Percentiles rank a stretch among this genome's conserved stretches.
These are phyloP conservation scores for Sycophila texana DNA, from an alignment of 2,888 invertebrate species.

Conservation along the genomic window DNA sequence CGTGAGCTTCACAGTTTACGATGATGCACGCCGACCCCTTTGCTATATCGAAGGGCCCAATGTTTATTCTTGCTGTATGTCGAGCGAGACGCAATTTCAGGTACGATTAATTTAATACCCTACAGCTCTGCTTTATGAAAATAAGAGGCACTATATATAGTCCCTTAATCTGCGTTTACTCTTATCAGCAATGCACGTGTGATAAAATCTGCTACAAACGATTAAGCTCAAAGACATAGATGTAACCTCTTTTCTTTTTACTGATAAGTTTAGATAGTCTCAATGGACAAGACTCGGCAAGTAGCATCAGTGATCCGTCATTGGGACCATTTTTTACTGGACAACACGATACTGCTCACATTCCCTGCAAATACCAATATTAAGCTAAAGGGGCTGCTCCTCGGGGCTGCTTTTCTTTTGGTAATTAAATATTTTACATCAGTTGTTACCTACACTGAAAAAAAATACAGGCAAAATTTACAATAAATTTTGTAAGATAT, in stretches of 20 bases:
- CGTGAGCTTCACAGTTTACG: slow-evolving; percentile 83
- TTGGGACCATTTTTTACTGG: slow-evolving; percentile 83
- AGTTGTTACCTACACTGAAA: too few species aligned
- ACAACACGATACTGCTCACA: slow-evolving; percentile 85
- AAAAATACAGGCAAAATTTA: too few species aligned
- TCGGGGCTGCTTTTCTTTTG: slow-evolving; percentile 90
- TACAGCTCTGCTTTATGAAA: too few species aligned
- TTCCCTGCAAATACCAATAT: slow-evolving; percentile 85
- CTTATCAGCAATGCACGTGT: too few species aligned
- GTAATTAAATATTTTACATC: slow-evolving; percentile 77
- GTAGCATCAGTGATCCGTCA: slow-evolving; percentile 84
- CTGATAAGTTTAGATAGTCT: slow-evolving; percentile 61
- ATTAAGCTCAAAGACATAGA: too few species aligned
- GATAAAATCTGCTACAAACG: too few species aligned
- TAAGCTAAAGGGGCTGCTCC: slow-evolving; percentile 86
- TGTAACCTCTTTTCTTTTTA: slow-evolving; percentile 8
- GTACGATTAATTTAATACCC: too few species aligned
- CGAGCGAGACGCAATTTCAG: slow-evolving; percentile 81
- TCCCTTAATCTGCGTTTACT: too few species aligned
- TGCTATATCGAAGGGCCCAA: slow-evolving; percentile 86
- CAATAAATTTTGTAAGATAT: too few species aligned
- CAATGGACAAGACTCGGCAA: slow-evolving; percentile 79
- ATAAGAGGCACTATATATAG: too few species aligned
- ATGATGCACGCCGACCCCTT: slow-evolving; percentile 80
- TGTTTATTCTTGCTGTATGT: slow-evolving; percentile 79